Conservation (phyloP, 2,797 vertebrate species). For the Gymnocypris eckloni region DNA sequence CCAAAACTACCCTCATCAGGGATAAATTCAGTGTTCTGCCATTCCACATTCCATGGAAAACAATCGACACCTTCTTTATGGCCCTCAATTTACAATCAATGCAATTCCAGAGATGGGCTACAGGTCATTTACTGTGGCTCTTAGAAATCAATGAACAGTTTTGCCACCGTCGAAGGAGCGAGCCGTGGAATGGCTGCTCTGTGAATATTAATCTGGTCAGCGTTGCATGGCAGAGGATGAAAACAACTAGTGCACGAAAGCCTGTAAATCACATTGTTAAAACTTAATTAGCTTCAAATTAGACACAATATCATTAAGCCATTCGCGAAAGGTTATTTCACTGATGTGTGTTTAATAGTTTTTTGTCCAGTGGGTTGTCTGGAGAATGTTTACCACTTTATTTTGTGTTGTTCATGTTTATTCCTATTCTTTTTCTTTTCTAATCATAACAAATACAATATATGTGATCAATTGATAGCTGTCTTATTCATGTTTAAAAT, state of each 20-base stretch:
- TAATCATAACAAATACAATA: background rate
- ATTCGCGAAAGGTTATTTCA: conserved; percentile 31
- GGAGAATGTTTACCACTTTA: background rate
- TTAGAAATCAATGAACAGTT: conserved; percentile 58
- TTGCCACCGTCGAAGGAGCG: conserved; percentile 25
- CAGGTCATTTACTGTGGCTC: conserved; percentile 35
- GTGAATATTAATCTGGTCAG: conserved; percentile 50
- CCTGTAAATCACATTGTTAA: conserved; percentile 54
- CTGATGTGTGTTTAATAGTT: conserved; percentile 44
- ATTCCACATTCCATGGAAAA: conserved; percentile 20
- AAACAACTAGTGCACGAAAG: conserved; percentile 35
- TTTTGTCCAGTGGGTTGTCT: conserved; percentile 1
- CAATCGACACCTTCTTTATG: conserved; percentile 29
- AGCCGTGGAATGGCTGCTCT: conserved; percentile 3
- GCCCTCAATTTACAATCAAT: conserved; percentile 41
- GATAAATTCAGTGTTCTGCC: background rate
- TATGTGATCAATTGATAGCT: background rate
- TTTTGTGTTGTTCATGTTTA: background rate
- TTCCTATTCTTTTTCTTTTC: background rate
- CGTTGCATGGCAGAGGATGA: conserved; percentile 32
- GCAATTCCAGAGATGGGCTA: conserved; percentile 42
- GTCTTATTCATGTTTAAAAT: background rate
- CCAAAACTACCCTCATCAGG: background rate
- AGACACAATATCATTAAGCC: conserved; percentile 43
- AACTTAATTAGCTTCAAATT: conserved; percentile 53